Conservation (phyloP, 2,797 vertebrate species). For the Anableps anableps region DNA sequence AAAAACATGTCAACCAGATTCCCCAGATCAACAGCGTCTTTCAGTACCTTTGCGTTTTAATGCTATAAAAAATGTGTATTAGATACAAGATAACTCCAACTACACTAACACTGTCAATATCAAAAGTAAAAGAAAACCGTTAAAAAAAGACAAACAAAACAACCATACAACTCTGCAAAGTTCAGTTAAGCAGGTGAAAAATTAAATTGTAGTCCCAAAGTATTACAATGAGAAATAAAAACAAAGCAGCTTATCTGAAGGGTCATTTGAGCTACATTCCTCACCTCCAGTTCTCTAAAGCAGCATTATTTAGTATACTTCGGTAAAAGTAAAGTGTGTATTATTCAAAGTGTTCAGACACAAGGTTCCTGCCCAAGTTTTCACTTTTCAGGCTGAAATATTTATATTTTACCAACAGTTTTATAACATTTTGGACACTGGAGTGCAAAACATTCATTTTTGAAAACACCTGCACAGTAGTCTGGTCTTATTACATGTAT, state of each 20-base stretch:
- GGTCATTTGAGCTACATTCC: slow-evolving; percentile 24
- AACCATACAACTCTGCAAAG: slow-evolving; percentile 19
- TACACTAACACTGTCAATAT: slow-evolving; percentile 39
- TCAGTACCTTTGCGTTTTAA: slow-evolving; percentile 31
- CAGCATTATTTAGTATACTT: slow-evolving; percentile 22
- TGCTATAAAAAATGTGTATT: slow-evolving; percentile 19
- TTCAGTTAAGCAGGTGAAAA: slow-evolving; percentile 4
- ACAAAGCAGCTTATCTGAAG: slow-evolving; percentile 18
- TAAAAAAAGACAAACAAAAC: slow-evolving; percentile 2
- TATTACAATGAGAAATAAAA: slow-evolving; percentile 31
- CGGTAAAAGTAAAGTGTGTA: not conserved
- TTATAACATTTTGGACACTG: not conserved
- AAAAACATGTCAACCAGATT: slow-evolving; percentile 21
- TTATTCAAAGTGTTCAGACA: not conserved
- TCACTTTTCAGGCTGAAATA: not conserved
- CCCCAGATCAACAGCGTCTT: slow-evolving; percentile 8
- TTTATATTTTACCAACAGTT: not conserved
- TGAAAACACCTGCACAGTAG: not conserved
- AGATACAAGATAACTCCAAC: slow-evolving; percentile 20
- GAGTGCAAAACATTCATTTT: not conserved
- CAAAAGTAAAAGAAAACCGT: not conserved
- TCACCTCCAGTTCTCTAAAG: slow-evolving; percentile 16
- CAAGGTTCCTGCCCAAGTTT: not conserved
- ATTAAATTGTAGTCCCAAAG: slow-evolving; percentile 9
- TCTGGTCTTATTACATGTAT: not conserved